Evolutionary conservation across 2,797 vertebrate genomes (phyloP), one percentile per base, ranked within the genome.

Genomic region (Etheostoma perlongum): DNA sequence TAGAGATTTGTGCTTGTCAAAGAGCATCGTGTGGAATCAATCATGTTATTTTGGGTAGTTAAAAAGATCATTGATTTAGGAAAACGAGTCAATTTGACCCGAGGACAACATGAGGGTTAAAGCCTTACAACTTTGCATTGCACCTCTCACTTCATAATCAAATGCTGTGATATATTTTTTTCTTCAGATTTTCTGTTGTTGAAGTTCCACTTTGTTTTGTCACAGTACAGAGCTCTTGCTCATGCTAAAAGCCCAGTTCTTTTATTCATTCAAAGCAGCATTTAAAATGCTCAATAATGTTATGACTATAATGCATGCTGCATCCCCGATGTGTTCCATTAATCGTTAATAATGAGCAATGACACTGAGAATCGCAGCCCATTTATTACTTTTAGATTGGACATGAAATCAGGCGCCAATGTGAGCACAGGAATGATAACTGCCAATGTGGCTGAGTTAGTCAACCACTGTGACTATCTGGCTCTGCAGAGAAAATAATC

Each of bases 401-500:
- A 63, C 27, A 2, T 69, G 73, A 67, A 72, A 75, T 70, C 57
- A 30, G 67, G 46, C 10, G 0, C 2, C 13, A 42, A 42, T 21
- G 47, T 33, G 74, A 74, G 67, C 46, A 16, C 58, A 23, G 79
- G 77, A 16, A 2, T 49, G 70, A 72, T 72, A 62, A 40, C 67
- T 75, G 58, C 55, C 67, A 46, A 23, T 48, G 42, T 18, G 60
- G 18, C 65, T 21, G 44, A 75, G 63, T 55, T 13, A 53, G 68
- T 81, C 74, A 64, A 66, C 76, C 78, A 48, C 4, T 2, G 57
- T 74, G 68, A 87, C 83, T 78, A 69, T 79, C 46, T 61, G 70
- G 36, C 76, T 85, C 73, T 78, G 78, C 36, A n/a, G 68, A 76
- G 72, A 85, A 72, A 62, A 72, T 82, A 71, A 85, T 79, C 73